phyloP scores from a whole-genome alignment of 2,797 vertebrate species.

The Melanotaenia nigrans region DNA sequence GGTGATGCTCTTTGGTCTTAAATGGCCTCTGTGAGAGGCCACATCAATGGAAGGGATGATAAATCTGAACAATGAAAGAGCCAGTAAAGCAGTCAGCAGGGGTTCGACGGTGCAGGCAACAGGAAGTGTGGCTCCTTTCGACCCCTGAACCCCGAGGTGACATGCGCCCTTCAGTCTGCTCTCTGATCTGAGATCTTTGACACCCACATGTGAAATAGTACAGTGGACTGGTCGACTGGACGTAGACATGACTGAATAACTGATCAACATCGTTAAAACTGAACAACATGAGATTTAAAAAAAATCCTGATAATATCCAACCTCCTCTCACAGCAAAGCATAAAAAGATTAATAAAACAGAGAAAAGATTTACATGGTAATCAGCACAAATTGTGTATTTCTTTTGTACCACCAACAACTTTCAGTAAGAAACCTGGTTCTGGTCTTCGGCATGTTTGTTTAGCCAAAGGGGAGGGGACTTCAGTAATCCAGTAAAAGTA shows the following conservation, averaged over 20 bases:
- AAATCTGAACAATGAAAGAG: constrained; percentile 79
- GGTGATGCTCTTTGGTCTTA: constrained; percentile 80
- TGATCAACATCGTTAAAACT: not conserved
- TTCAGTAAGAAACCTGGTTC: not conserved
- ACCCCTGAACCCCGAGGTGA: constrained; percentile 74
- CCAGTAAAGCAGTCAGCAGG: constrained; percentile 77
- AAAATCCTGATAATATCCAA: not conserved
- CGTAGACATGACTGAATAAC: not conserved
- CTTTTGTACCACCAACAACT: not conserved
- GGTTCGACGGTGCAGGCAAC: constrained; percentile 58
- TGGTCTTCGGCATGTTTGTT: not conserved
- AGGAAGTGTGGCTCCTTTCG: constrained; percentile 81
- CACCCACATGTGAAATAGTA: constrained; percentile 33
- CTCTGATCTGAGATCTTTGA: constrained; percentile 35
- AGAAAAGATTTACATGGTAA: not conserved
- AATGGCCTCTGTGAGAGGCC: constrained; percentile 69
- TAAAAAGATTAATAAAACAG: not conserved
- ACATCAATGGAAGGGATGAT: constrained; percentile 78
- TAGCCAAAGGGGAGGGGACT: not conserved
- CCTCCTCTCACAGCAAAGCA: not conserved
- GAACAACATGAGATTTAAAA: not conserved
- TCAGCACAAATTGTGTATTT: not conserved
- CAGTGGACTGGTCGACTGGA: constrained; percentile 3
- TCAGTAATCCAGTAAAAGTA: not conserved
- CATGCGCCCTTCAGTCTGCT: constrained; percentile 51